phyloP scores from a whole-genome alignment of 2,888 invertebrate species.

The Papilio gigon region DNA sequence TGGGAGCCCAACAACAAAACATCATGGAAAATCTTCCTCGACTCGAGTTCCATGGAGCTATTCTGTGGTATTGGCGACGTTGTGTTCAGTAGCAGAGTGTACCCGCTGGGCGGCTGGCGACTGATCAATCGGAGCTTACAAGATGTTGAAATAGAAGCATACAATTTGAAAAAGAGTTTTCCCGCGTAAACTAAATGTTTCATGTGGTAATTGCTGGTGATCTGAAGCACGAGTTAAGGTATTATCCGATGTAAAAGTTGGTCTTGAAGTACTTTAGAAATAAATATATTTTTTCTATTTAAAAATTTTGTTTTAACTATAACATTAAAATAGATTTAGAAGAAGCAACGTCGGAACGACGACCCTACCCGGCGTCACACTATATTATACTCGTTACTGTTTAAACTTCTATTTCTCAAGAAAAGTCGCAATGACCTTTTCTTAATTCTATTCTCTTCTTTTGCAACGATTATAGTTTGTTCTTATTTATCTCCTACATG shows the following conservation, averaged over 20 bases:
- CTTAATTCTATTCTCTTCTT: too few species aligned
- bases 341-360: too few species aligned
- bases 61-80: constrained; percentile 78
- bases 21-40: constrained; percentile 69
- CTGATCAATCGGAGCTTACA: constrained; percentile 65
- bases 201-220: neutral
- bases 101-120: constrained; percentile 67
- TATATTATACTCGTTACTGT: too few species aligned
- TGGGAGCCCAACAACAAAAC: constrained; percentile 59
- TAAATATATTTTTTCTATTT: constrained; percentile 17
- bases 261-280: constrained; percentile 15
- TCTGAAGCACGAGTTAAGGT: neutral
- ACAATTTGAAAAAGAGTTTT: constrained; percentile 62
- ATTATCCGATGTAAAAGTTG: neutral
- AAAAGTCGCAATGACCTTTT: too few species aligned
- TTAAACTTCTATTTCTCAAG: too few species aligned
- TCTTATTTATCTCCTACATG: neutral
- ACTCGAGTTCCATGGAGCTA: constrained; percentile 72
- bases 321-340: too few species aligned
- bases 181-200: constrained; percentile 50
- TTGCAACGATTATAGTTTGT: too few species aligned
- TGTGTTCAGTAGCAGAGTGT: constrained; percentile 72
- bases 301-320: neutral
- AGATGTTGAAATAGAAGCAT: constrained; percentile 58
- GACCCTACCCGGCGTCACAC: too few species aligned